These are phyloP conservation scores for Martes martes DNA, from an alignment of 2,113 vertebrate species.

Conservation along the genomic window DNA sequence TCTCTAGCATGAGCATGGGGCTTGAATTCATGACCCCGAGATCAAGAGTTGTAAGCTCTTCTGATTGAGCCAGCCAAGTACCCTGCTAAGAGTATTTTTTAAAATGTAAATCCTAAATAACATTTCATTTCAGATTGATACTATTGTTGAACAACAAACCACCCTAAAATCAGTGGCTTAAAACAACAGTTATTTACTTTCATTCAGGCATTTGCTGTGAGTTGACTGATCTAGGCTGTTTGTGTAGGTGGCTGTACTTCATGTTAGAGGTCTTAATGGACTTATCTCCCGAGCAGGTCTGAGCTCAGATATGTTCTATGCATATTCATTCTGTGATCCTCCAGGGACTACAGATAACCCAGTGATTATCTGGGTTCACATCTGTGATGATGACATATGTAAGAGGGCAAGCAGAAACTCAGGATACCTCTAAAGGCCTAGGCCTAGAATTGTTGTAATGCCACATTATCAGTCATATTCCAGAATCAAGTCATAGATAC, in stretches of 20 bases:
- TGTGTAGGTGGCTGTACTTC: neutral
- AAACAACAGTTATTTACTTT: neutral
- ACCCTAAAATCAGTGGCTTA: neutral
- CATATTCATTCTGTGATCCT: neutral
- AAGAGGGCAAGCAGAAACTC: neutral
- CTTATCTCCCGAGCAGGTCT: neutral
- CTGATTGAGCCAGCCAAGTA: neutral
- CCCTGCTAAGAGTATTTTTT: neutral
- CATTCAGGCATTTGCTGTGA: neutral
- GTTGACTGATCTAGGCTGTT: neutral
- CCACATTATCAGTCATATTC: neutral
- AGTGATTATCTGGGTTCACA: neutral
- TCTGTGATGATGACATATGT: neutral
- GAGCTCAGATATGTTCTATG: neutral
- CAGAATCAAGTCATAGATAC: neutral
- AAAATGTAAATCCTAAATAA: neutral
- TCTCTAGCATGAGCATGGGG: neutral
- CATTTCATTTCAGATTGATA: neutral
- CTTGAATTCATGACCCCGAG: neutral
- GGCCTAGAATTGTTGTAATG: neutral
- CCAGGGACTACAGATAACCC: neutral
- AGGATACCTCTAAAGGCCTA: neutral
- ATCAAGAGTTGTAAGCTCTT: neutral
- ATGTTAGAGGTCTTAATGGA: neutral
- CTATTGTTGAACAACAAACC: neutral